Percentiles rank a stretch among this genome's conserved stretches.
phyloP scores from a whole-genome alignment of 1,140 invertebrate genomes.

The Homarus americanus region DNA sequence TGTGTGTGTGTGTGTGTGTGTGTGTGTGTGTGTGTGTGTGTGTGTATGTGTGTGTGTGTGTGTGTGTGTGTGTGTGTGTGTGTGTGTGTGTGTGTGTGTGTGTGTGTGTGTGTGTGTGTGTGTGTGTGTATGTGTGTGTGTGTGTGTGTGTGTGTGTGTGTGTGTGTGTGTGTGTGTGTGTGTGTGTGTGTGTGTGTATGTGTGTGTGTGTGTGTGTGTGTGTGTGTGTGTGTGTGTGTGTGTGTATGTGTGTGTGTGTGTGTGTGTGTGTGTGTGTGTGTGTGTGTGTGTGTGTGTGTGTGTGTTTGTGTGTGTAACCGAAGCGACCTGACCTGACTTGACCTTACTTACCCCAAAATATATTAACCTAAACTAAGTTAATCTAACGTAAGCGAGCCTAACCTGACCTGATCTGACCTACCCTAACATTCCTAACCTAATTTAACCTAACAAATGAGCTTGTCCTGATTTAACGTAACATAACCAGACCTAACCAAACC shows the following conservation, averaged over 20 bases:
- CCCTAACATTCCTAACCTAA: background rate
- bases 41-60: background rate
- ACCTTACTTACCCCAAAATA: no score
- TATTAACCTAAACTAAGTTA: no score
- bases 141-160: background rate
- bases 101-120: background rate
- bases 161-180: slow-evolving; percentile 31
- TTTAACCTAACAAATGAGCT: background rate
- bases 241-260: slow-evolving; percentile 24
- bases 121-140: background rate
- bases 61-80: background rate
- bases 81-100: slow-evolving; percentile 20
- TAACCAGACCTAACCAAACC: no score
- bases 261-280: slow-evolving; percentile 10
- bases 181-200: slow-evolving; percentile 41
- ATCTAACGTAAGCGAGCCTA: no score
- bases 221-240: slow-evolving; percentile 43
- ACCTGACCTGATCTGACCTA: background rate
- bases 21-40: no score
- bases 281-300: slow-evolving; percentile 43
- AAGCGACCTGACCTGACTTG: background rate
- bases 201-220: slow-evolving; percentile 25
- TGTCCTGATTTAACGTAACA: background rate
- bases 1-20: no score
- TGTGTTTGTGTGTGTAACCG: no score